Percentiles rank a stretch among this genome's conserved stretches.
These are phyloP conservation scores for Tribolium castaneum DNA, from an alignment of 1,140 invertebrate species.

Conservation along the genomic window DNA sequence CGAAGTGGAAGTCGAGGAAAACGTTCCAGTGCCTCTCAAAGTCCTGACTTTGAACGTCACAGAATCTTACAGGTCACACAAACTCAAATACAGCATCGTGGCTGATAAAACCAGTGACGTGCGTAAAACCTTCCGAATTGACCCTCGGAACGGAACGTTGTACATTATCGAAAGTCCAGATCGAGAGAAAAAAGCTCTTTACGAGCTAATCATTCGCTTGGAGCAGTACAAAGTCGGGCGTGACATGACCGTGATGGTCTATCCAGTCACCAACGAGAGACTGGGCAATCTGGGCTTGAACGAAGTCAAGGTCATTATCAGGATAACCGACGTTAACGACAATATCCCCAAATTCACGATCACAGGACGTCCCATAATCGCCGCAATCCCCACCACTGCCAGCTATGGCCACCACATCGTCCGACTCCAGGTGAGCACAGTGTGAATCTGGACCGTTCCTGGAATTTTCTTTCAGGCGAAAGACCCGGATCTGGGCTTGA, in stretches of 20 bases:
- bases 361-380: slow-evolving; percentile 78
- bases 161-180: slow-evolving; percentile 77
- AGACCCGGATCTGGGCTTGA: slow-evolving; percentile 80
- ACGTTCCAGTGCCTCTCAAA: slow-evolving; percentile 75
- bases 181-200: slow-evolving; percentile 72
- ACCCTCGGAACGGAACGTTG: slow-evolving; percentile 77
- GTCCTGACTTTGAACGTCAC: slow-evolving; percentile 77
- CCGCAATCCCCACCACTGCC: slow-evolving; percentile 81
- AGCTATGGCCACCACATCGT: slow-evolving; percentile 84
- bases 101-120: slow-evolving; percentile 68
- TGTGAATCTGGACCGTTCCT: too few species aligned
- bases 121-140: slow-evolving; percentile 73
- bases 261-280: slow-evolving; percentile 76
- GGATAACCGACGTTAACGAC: slow-evolving; percentile 84
- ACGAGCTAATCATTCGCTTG: slow-evolving; percentile 76
- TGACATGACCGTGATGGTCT: slow-evolving; percentile 77
- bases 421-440: slow-evolving; percentile 69
- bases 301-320: slow-evolving; percentile 77
- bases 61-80: slow-evolving; percentile 68
- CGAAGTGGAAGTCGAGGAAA: slow-evolving; percentile 82
- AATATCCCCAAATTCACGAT: slow-evolving; percentile 80
- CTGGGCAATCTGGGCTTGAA: slow-evolving; percentile 73
- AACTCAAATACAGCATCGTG: slow-evolving; percentile 71
- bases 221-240: slow-evolving; percentile 74
- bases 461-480: slow-evolving; percentile 67